Evolutionary conservation across 2,797 vertebrate species (phyloP).

Genomic region (Eulemur mongoz): DNA sequence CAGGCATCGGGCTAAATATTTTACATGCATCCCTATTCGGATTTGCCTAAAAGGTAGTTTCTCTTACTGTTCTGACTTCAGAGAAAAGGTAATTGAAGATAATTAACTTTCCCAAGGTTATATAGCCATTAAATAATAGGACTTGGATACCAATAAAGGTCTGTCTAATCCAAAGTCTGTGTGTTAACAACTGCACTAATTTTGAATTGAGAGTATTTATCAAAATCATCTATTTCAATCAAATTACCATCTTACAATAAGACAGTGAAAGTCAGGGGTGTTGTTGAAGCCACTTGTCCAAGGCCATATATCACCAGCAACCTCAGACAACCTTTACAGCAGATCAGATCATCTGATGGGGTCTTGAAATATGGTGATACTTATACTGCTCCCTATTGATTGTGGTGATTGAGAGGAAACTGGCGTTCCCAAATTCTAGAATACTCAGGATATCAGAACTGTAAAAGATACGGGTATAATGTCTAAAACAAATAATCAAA

Average conservation of each 20-base stretch:
- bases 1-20: background rate
- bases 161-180: background rate
- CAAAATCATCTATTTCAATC: background rate
- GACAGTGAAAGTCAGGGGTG: background rate
- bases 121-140: background rate
- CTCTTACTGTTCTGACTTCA: background rate
- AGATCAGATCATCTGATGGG: background rate
- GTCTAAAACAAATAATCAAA: background rate
- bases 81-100: constrained; percentile 17
- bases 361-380: background rate
- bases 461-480: background rate
- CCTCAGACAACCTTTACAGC: background rate
- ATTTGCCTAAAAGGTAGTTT: background rate
- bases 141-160: background rate
- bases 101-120: constrained; percentile 36
- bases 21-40: background rate
- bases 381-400: background rate
- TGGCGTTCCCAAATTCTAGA: background rate
- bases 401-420: background rate
- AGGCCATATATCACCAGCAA: background rate
- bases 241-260: constrained; percentile 1
- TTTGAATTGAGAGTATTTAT: background rate
- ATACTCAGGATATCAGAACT: background rate
- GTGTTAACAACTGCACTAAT: background rate
- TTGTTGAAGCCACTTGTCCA: background rate